Percentiles rank a stretch among this genome's conserved stretches.
These are phyloP conservation scores for Ganaspis brasiliensis DNA, from an alignment of 2,888 invertebrate species.

Conservation along the genomic window DNA sequence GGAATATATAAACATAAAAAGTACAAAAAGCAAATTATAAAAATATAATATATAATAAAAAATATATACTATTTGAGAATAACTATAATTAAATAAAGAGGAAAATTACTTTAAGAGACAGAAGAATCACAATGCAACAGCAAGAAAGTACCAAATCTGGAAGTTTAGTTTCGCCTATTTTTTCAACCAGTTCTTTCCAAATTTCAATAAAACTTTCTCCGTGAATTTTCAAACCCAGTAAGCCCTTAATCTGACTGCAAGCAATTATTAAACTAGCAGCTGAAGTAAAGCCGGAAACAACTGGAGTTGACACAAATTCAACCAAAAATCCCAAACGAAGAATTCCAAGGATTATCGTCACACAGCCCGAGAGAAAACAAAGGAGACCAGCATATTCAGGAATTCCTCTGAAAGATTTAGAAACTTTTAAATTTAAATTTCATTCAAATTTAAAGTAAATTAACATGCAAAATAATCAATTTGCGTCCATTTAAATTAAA, in stretches of 20 bases:
- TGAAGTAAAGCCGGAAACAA: slow-evolving; percentile 89
- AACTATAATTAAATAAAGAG: slow-evolving; percentile 5
- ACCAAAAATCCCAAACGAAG: slow-evolving; percentile 87
- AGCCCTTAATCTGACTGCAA: slow-evolving; percentile 87
- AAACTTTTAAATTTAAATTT: neutral
- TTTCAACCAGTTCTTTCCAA: slow-evolving; percentile 82
- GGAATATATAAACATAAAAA: too few relatives aligned
- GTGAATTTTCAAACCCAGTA: slow-evolving; percentile 84
- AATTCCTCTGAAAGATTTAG: slow-evolving; percentile 72
- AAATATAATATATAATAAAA: too few relatives aligned
- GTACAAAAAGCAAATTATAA: too few relatives aligned
- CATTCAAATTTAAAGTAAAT: neutral
- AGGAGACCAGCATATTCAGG: slow-evolving; percentile 85
- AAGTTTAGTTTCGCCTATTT: slow-evolving; percentile 82
- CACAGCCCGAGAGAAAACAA: slow-evolving; percentile 85
- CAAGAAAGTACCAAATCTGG: slow-evolving; percentile 85
- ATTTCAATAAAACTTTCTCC: slow-evolving; percentile 85
- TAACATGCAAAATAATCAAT: too few relatives aligned
- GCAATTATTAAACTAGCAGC: slow-evolving; percentile 89
- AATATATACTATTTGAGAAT: too few relatives aligned
- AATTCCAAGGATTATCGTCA: slow-evolving; percentile 85
- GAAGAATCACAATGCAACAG: slow-evolving; percentile 83
- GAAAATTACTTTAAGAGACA: slow-evolving; percentile 84
- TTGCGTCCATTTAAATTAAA: too few relatives aligned
- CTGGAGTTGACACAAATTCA: slow-evolving; percentile 88